These are phyloP conservation scores for Eurois occulta DNA, from an alignment of 2,888 invertebrate species.

Conservation along the genomic window DNA sequence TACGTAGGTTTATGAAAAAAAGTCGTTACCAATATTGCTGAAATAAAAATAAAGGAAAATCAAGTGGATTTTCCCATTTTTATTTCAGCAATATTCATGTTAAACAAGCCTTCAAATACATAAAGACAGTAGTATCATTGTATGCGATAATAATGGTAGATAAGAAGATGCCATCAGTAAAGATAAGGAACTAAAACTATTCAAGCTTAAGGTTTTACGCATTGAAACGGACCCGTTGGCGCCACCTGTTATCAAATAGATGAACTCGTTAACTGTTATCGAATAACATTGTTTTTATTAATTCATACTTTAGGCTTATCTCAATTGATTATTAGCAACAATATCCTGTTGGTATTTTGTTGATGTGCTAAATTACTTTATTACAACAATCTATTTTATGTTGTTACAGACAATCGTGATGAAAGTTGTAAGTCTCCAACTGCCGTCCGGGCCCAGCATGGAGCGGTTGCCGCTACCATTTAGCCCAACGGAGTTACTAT, in stretches of 20 bases:
- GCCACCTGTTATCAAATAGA: conserved; percentile 64
- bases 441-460: conserved; percentile 93
- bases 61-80: background rate
- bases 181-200: conserved; percentile 48
- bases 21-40: background rate
- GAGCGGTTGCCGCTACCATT: conserved; percentile 95
- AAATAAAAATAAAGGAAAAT: conserved; percentile 16
- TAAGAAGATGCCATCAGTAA: conserved; percentile 52
- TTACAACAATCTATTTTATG: conserved; percentile 15
- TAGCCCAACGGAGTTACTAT: conserved; percentile 95
- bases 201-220: conserved; percentile 9
- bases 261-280: conserved; percentile 29
- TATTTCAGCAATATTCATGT: background rate
- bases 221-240: conserved; percentile 28
- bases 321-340: background rate
- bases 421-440: conserved; percentile 93
- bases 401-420: conserved; percentile 87
- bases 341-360: conserved; percentile 1
- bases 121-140: conserved; percentile 46
- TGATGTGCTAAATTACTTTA: conserved; percentile 7
- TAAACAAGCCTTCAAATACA: conserved; percentile 17
- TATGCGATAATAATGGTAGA: conserved; percentile 47
- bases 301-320: background rate
- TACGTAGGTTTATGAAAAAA: background rate
- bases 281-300: background rate